Evolutionary conservation across 2,888 invertebrate genomes (phyloP), one percentile per base, ranked within the genome.

Genomic region (Tachina fera): DNA sequence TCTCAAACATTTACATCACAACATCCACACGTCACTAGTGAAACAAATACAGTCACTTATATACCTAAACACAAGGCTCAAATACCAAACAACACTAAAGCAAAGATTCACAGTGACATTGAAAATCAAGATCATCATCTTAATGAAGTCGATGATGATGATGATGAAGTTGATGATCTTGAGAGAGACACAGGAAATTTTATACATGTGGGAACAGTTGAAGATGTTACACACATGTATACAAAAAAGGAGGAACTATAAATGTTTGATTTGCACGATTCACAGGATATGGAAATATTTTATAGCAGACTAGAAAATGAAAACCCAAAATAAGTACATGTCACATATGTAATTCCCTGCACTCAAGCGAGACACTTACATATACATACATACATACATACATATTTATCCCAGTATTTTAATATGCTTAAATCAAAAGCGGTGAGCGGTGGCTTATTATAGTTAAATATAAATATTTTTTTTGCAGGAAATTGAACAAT

Each of bases 41-140:
- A 91, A 83, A 91, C 92, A 76, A 89, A 92, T 87, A 90, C 91
- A 85, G 93, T 93, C 78, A 91, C 91, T 83, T 93, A 92, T 77
- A 90, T 90, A 88, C 92, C 92, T 87, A 90, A 89, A 88, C 88
- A 87, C 83, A 89, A 88, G 60, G 85, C 79, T 9, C 96, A 49
- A 31, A 65, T 4, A 41, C 58, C 83, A 78, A 82, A 74, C 43
- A 67, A 75, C 82, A 84, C 67, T 76, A 77, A 63, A 71, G 83
- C 65, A 87, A 86, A 86, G 82, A 87, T 47, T 67, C 53, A 71
- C 3, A 58, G 13, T 45, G 63, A 81, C 58, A 83, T 77, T 16
- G 47, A 87, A 74, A 53, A 39, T 39, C 13, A 65, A 45, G 63
- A 77, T 67, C 65, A 67, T 13, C 22, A 16, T 3, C 16, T 49